Percentiles rank a stretch among this genome's conserved stretches.
phyloP scores from a whole-genome alignment of 2,113 vertebrate species.

The Capra hircus region DNA sequence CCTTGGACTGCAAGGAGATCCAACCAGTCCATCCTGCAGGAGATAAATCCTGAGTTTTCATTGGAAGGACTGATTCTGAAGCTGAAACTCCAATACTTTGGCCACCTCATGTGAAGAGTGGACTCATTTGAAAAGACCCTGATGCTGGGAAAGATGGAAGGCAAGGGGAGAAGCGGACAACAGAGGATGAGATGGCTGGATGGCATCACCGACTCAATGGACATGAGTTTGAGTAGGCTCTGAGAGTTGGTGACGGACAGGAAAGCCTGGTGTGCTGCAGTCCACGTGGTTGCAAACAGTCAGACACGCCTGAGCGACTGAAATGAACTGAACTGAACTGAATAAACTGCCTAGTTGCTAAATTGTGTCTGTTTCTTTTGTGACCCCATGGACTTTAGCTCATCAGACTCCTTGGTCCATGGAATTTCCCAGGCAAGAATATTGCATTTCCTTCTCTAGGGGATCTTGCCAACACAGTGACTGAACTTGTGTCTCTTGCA shows the following conservation, averaged over 20 bases:
- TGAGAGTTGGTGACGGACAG: background rate
- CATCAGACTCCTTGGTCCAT: background rate
- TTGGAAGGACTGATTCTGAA: background rate
- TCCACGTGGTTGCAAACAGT: background rate
- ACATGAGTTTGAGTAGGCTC: background rate
- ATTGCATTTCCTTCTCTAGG: background rate
- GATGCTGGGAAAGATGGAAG: background rate
- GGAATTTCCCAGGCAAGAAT: background rate
- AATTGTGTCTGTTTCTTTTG: background rate
- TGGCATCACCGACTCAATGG: background rate
- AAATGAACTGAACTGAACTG: background rate
- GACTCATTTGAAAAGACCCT: background rate
- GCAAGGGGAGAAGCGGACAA: background rate
- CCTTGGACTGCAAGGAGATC: background rate
- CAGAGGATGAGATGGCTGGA: background rate
- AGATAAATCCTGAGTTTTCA: background rate
- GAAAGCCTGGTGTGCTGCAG: background rate
- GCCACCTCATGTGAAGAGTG: background rate
- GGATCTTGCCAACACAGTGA: background rate
- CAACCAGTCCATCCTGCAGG: background rate
- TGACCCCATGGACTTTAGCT: background rate
- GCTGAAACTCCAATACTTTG: background rate
- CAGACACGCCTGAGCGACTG: background rate
- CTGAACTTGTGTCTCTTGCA: background rate
- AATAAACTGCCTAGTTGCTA: background rate